Base-by-base conservation (phyloP, 2,113 vertebrate species). In the Vulpes ferrilata region DNA sequence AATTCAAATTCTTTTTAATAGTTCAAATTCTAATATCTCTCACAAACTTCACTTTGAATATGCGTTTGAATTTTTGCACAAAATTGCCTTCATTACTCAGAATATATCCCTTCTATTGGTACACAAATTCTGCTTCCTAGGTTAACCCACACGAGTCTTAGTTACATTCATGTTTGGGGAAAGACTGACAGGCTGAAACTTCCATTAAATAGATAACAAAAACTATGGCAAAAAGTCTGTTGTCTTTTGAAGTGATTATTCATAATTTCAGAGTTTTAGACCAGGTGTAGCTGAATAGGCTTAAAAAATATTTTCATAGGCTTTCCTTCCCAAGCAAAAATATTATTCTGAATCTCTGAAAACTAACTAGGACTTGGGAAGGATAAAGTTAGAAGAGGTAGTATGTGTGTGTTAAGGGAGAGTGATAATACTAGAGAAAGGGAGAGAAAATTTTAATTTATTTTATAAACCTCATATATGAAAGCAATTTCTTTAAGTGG, bases 401-500 rank as follows among this genome's bases (percentile, higher is more conserved):
- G 23, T 10, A 15, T 60, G 6, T 59, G 51, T 51, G 19, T 64
- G 8, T 13, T 67, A 30, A 67, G 30, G 16, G 1, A 55, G 1
- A 84, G 1, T 20, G 11, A 69, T 0, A 43, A 60, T 30, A 53
- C 0, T 23, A 64, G 11, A 69, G 51, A 82, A 7, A 65, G 11
- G 12, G 12, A 88, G 2, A 71, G 23, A 55, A 0, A 55, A 48
- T 60, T 93, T 55, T 32, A 60, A 81, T 69, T 69, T 73, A 87
- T 53, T 90, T 83, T 59, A 79, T 51, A 71, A 69, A 87, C 1
- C 23, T 79, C 90, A 60, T 69, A 80, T 74, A 30, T 51, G 2
- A 60, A 92, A 73, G 23, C 22, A 69, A 84, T 93, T 89, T 89
- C 5, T 78, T 93, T 84, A 97, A 82, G 38, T n/a, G 22, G 3